These are phyloP conservation scores for Nomada goodeniana DNA, from an alignment of 2,888 invertebrate species.

Conservation along the genomic window DNA sequence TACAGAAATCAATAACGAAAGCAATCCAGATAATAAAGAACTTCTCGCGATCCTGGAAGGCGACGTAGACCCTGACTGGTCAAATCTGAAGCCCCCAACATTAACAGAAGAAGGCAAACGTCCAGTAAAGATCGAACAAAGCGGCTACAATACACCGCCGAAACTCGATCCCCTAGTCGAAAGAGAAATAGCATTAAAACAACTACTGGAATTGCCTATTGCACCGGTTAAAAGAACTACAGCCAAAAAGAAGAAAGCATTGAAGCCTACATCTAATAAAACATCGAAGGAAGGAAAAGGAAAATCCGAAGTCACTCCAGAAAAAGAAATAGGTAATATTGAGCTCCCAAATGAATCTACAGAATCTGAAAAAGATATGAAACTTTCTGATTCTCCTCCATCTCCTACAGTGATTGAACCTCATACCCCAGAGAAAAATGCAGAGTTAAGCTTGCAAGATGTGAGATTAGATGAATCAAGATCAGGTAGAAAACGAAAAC, in stretches of 20 bases:
- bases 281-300: constrained; percentile 36
- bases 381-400: neutral
- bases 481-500: constrained; percentile 82
- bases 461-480: constrained; percentile 77
- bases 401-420: neutral
- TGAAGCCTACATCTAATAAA: constrained; percentile 55
- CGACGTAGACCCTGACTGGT: constrained; percentile 85
- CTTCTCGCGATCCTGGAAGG: constrained; percentile 86
- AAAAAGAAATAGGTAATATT: constrained; percentile 42
- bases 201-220: constrained; percentile 85
- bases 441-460: constrained; percentile 43
- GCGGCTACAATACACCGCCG: constrained; percentile 54
- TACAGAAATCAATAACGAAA: constrained; percentile 65
- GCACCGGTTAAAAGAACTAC: constrained; percentile 70
- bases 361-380: constrained; percentile 14
- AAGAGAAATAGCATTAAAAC: constrained; percentile 86
- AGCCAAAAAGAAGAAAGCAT: constrained; percentile 58
- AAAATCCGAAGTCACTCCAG: neutral
- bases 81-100: constrained; percentile 78
- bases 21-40: constrained; percentile 85
- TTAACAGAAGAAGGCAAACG: constrained; percentile 65
- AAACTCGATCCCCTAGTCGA: constrained; percentile 84
- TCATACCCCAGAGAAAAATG: constrained; percentile 48
- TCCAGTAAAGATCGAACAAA: constrained; percentile 51
- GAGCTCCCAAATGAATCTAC: constrained; percentile 48